phyloP scores from a whole-genome alignment of 1,140 invertebrate species.

The Brachionus rotundiformis region DNA sequence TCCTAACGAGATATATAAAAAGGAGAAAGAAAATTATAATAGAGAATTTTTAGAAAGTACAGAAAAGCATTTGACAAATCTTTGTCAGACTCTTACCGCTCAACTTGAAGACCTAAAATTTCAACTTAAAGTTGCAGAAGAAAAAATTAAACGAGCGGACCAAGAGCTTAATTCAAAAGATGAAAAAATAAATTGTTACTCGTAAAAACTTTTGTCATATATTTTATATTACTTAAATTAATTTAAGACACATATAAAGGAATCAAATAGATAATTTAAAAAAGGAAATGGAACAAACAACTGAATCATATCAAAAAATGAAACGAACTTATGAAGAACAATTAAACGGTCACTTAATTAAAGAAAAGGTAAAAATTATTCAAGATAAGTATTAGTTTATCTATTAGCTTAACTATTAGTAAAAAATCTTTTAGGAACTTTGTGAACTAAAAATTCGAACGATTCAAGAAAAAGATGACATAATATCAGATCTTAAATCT shows the following conservation, averaged over 20 bases:
- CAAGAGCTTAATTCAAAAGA: background rate
- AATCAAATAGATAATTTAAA: conserved; percentile 34
- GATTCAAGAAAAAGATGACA: conserved; percentile 39
- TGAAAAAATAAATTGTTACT: conserved; percentile 20
- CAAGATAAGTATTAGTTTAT: background rate
- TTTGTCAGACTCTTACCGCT: conserved; percentile 26
- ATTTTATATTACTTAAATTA: background rate
- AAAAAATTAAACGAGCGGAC: conserved; percentile 22
- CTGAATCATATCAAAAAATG: conserved; percentile 43
- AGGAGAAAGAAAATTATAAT: conserved; percentile 13
- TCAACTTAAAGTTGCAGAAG: conserved; percentile 10
- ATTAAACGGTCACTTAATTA: conserved; percentile 17
- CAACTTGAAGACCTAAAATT: conserved; percentile 32
- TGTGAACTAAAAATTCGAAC: conserved; percentile 9
- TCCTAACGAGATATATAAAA: no score
- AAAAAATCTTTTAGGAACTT: conserved; percentile 18
- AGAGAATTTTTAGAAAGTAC: background rate
- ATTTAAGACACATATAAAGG: background rate
- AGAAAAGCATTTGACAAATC: conserved; percentile 46
- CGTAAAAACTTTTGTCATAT: no score
- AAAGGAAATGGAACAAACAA: conserved; percentile 39
- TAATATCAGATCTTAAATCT: conserved; percentile 13
- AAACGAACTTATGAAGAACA: conserved; percentile 43
- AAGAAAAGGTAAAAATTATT: conserved; percentile 40
- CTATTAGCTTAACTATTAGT: conserved; percentile 45